These are phyloP conservation scores for Aegotheles bennettii DNA, from an alignment of 2,113 vertebrate species.

Conservation along the genomic window DNA sequence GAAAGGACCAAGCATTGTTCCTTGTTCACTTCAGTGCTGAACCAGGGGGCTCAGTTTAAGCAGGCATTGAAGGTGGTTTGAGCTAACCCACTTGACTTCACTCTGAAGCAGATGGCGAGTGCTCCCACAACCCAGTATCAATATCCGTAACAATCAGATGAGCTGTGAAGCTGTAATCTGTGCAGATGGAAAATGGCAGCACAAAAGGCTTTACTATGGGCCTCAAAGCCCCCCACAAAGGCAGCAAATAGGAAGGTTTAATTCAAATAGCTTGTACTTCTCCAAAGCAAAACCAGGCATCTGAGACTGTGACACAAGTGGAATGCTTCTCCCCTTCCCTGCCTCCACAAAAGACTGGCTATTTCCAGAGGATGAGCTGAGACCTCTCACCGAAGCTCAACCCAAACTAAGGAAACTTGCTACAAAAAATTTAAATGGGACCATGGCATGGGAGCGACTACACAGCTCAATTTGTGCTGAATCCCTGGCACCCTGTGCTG, in stretches of 20 bases:
- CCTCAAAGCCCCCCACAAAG: neutral
- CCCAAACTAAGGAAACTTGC: neutral
- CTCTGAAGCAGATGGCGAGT: slow-evolving; percentile 24
- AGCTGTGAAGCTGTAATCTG: slow-evolving; percentile 13
- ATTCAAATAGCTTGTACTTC: neutral
- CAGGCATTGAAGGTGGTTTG: neutral
- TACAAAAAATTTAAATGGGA: neutral
- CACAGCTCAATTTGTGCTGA: neutral
- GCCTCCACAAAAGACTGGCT: neutral
- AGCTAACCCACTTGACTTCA: neutral
- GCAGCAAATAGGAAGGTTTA: neutral
- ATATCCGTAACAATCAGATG: neutral
- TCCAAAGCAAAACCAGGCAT: neutral
- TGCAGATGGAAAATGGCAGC: slow-evolving; percentile 51
- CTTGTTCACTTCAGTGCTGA: neutral
- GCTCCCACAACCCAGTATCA: neutral
- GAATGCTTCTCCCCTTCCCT: neutral
- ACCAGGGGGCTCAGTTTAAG: neutral
- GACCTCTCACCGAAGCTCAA: neutral
- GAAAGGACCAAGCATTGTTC: neutral
- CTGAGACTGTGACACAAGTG: neutral
- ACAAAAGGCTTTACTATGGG: slow-evolving; percentile 7
- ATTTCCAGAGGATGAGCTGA: neutral
- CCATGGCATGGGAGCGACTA: neutral
- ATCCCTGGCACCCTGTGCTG: neutral